Conservation (phyloP, 2,113 vertebrate species). For the Sinocyclocheilus rhinocerous region DNA sequence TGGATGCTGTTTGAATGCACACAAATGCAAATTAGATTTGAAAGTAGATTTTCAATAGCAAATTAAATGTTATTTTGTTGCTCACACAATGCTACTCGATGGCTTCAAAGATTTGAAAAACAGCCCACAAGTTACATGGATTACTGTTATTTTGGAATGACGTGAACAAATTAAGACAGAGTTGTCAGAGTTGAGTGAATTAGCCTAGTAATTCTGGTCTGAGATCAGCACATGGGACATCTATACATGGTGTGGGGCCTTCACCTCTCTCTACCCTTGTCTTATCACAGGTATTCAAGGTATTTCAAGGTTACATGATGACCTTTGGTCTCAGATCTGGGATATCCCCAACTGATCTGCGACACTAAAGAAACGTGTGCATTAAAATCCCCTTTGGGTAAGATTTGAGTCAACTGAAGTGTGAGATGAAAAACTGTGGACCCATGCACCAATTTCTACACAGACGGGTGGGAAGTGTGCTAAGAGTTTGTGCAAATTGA, state of each 20-base stretch:
- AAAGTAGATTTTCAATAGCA: neutral
- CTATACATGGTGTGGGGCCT: neutral
- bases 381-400: slow-evolving; percentile 31
- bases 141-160: neutral
- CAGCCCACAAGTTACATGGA: neutral
- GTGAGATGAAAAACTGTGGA: slow-evolving; percentile 1
- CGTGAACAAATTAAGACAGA: neutral
- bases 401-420: slow-evolving; percentile 8
- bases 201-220: neutral
- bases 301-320: neutral
- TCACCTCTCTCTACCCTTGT: neutral
- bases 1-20: neutral
- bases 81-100: neutral
- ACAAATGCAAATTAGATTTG: neutral
- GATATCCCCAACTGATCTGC: neutral
- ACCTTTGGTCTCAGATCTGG: slow-evolving; percentile 31
- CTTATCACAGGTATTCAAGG: slow-evolving; percentile 28
- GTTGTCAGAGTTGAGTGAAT: neutral
- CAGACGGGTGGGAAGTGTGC: slow-evolving; percentile 30
- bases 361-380: neutral
- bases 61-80: neutral
- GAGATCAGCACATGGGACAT: neutral
- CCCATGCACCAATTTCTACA: slow-evolving; percentile 27
- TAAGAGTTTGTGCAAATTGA: slow-evolving; percentile 10
- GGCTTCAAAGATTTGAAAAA: neutral